Base-by-base conservation (phyloP, 2,113 vertebrate species). In the Clupea harengus region DNA sequence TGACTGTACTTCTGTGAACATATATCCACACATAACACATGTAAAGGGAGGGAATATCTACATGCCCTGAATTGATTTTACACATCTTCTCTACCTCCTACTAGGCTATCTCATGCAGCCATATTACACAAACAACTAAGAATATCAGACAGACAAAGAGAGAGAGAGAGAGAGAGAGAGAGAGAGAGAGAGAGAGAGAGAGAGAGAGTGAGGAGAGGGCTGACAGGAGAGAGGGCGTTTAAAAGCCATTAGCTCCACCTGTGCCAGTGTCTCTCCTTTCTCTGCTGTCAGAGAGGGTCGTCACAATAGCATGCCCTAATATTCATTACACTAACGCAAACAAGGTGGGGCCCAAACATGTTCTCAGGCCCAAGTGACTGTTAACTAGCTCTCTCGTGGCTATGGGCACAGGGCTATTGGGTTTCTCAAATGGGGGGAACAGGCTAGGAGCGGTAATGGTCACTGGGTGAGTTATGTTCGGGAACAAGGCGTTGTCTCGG, bases 381-480 rank as follows among this genome's bases (percentile, higher is more conserved):
- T 86, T 88, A 81, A 64, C 83, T 60, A 60, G 28, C 11, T 88
- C 87, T 89, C 52, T 46, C 44, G 8, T 52, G 80, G 75, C 45
- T 22, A 80, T 72, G 25, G 25, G 72, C 54, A 86, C 39, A 84
- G 82, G 82, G 49, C 47, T 82, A 83, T 91, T 32, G 20, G 75
- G 47, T 89, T 45, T 13, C 75, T 82, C 50, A 83, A 4, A 25
- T 8, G 64, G 6, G 64, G 25, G 64, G 22, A 11, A 28, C 6
- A 72, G 13, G n/a, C 64, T 47, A 50, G 4, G 1, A 60, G 60
- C 80, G 47, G 88, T 83, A 88, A 89, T 86, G 52, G 90, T 89
- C 90, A 90, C 86, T 45, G 84, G 87, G 87, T 83, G 86, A 84
- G 86, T 84, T 90, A 89, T n/a, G 88, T 83, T 88, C 81, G 6